Conservation (phyloP, 1,140 invertebrate genomes). For the Zaprionus tsacasi region DNA sequence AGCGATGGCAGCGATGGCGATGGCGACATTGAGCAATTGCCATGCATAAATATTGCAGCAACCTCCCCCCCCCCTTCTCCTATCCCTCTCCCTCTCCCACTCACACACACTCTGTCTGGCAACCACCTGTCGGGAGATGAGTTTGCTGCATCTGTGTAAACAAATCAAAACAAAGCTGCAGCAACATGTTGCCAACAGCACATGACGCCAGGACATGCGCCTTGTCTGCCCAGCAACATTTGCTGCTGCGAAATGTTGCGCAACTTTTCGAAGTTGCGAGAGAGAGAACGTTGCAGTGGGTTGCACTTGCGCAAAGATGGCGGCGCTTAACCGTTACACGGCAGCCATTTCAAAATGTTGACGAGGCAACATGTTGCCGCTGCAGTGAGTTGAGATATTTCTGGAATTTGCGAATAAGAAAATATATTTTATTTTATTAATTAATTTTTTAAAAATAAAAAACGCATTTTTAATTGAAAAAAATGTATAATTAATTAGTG, state of each 20-base stretch:
- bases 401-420: no score
- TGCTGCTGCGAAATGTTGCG: slow-evolving; percentile 14
- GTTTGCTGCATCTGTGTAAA: background rate
- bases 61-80: slow-evolving; percentile 5
- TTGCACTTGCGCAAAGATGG: slow-evolving; percentile 23
- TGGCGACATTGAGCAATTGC: slow-evolving; percentile 76
- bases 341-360: background rate
- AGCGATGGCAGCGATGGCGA: slow-evolving; percentile 10
- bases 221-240: slow-evolving; percentile 11
- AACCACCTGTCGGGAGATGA: slow-evolving; percentile 40
- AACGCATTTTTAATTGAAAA: no score
- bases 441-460: no score
- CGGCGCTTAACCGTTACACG: background rate
- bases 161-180: background rate
- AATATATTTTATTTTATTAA: no score
- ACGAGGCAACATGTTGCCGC: no score
- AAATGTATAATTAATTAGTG: no score
- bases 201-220: slow-evolving; percentile 10
- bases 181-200: slow-evolving; percentile 26
- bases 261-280: slow-evolving; percentile 31
- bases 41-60: slow-evolving; percentile 65
- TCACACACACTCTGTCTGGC: background rate
- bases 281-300: background rate
- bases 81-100: slow-evolving; percentile 7
- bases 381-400: no score